Base-by-base conservation (phyloP, 2,888 invertebrate species). In the Yponomeuta sedellus region DNA sequence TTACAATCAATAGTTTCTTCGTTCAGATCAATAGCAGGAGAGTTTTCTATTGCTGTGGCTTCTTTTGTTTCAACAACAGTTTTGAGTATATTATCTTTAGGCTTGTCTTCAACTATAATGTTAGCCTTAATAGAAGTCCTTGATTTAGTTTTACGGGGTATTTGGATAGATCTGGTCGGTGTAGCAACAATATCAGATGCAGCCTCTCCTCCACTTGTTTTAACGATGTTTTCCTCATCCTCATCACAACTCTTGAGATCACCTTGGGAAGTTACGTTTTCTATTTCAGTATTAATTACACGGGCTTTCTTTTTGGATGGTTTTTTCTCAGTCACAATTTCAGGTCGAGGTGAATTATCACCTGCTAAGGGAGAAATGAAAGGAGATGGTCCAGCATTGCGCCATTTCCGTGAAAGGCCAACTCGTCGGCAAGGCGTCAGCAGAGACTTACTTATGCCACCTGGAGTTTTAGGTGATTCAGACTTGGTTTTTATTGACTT, bases 391-490 rank as follows among this genome's bases (percentile, higher is more conserved):
- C 56, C 56, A 8, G 74, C 77, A 72, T 83, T 86, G 69, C 74
- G 84, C 84, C 86, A 88, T 67, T 85, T 88, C 20, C 92, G 84
- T 2, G 92, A 92, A 40, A 93, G 78, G 11, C 93, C 93, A 52
- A 92, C 76, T 74, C 92, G 82, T 75, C 92, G 79, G 71, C 92
- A 92, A 22, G 92, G 92, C 63, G 92, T 92, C 59, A 92, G 75
- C 57, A 92, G 77, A 25, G 86, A 85, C 71, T 90, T 92, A 71
- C 88, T 92, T 25, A 92, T 92, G 20, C 92, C 91, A 20, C 88
- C 91, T 1, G 88, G 88, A 22, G 88, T 91, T 73, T 90, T 90
- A 1, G 90, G 88, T 0, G 90, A 85, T 65, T 85, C 85, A 11
- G 68, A 74, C 66, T 72, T 77, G 56, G 22, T 66, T n/a, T 70